These are phyloP conservation scores for Phalacrocorax aristotelis DNA, from an alignment of 2,113 vertebrate genomes.

Conservation along the genomic window DNA sequence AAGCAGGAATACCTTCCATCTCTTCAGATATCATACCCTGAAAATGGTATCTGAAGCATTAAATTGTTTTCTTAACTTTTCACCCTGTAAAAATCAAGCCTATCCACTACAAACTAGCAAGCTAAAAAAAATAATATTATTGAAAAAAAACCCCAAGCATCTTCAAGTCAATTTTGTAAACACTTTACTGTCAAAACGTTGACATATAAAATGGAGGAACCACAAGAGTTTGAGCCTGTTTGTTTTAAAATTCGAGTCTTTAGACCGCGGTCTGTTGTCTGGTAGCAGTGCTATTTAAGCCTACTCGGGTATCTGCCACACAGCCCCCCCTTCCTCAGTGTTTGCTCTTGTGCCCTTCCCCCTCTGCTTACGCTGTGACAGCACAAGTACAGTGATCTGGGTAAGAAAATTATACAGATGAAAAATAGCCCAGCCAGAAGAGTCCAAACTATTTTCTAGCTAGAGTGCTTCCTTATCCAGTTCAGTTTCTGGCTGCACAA, in stretches of 20 bases:
- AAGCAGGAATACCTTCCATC: not conserved
- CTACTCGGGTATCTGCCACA: slow-evolving; percentile 3
- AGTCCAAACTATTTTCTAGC: slow-evolving; percentile 1
- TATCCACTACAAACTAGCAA: not conserved
- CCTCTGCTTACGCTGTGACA: not conserved
- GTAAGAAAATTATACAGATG: slow-evolving; percentile 35
- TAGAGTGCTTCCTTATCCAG: not conserved
- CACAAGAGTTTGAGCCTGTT: not conserved
- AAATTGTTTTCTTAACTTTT: not conserved
- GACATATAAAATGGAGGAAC: not conserved
- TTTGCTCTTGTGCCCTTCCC: slow-evolving; percentile 33
- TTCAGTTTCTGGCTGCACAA: not conserved
- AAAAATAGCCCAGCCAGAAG: slow-evolving; percentile 11
- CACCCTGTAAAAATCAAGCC: not conserved
- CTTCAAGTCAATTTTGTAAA: not conserved
- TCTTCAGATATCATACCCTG: not conserved
- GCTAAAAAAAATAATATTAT: not conserved
- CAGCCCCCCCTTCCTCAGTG: not conserved
- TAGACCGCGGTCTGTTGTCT: not conserved
- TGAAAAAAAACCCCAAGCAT: not conserved
- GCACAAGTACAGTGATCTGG: slow-evolving; percentile 5
- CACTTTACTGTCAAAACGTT: not conserved
- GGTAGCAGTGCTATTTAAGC: slow-evolving; percentile 15
- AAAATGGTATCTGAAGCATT: not conserved
- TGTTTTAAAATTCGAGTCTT: not conserved